A percentile compares a stretch with the other conserved stretches of the same genome.
Conservation (phyloP, 2,888 invertebrate species). For the Caenorhabditis macrosperma region DNA sequence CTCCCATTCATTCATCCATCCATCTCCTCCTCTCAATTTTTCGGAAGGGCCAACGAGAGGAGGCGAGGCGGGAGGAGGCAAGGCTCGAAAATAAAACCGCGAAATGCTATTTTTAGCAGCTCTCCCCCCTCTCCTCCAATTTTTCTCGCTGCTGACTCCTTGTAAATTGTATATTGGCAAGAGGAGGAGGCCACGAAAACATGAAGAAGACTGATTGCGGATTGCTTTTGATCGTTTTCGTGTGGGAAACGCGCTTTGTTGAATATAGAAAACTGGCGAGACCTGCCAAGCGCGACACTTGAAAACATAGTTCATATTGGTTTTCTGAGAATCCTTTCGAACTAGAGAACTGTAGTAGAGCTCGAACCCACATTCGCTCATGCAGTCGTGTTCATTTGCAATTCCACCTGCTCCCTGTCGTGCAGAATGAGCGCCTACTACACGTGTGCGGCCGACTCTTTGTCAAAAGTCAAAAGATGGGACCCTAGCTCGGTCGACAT, state of each 20-base stretch:
- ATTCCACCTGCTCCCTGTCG: too few species aligned
- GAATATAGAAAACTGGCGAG: neutral
- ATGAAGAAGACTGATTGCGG: conserved; percentile 5
- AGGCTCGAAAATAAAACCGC: conserved; percentile 33
- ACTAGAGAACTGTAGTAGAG: too few species aligned
- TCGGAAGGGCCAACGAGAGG: neutral
- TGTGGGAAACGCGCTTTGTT: neutral
- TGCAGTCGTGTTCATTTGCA: too few species aligned
- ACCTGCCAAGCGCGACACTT: too few species aligned
- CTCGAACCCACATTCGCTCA: too few species aligned
- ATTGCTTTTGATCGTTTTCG: too few species aligned
- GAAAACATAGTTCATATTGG: too few species aligned
- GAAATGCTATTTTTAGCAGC: conserved; percentile 31
- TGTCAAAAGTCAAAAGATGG: too few species aligned
- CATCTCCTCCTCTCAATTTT: neutral
- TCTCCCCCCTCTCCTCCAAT: neutral
- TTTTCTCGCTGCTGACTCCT: neutral
- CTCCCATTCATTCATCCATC: neutral
- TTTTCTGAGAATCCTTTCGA: too few species aligned
- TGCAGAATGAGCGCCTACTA: too few species aligned
- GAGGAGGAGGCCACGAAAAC: neutral
- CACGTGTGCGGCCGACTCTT: too few species aligned
- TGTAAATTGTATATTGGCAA: conserved; percentile 22
- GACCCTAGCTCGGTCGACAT: too few species aligned
- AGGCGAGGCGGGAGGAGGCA: neutral